Evolutionary conservation across 2,797 vertebrate species (phyloP).

Genomic region (Phoxinus dragarum): DNA sequence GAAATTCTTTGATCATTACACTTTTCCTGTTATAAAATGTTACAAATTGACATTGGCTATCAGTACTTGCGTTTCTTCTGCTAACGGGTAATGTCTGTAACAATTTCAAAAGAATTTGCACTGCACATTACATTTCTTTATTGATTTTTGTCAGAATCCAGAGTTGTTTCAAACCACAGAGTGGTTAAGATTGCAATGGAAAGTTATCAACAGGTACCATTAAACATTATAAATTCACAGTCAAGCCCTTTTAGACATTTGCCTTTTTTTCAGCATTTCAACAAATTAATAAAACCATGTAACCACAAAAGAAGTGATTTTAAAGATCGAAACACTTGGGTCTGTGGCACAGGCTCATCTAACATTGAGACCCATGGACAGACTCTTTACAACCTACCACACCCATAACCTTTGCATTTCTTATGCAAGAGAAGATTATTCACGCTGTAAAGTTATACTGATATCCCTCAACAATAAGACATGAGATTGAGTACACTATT

Average conservation of each 20-base stretch:
- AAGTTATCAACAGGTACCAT: conserved; percentile 54
- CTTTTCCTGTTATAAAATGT: not conserved
- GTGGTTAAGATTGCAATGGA: conserved; percentile 58
- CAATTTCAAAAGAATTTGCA: conserved; percentile 22
- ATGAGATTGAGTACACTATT: not conserved
- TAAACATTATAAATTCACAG: conserved; percentile 49
- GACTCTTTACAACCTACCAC: not conserved
- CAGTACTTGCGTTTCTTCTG: not conserved
- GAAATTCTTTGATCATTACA: not conserved
- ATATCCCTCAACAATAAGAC: conserved; percentile 7
- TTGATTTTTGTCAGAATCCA: conserved; percentile 41
- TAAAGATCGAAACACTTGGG: not conserved
- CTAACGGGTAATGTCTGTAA: not conserved
- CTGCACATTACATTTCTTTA: conserved; percentile 17
- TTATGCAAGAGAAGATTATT: conserved; percentile 11
- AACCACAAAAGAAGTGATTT: conserved; percentile 22
- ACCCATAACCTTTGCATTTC: conserved; percentile 29
- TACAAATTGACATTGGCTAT: conserved; percentile 22
- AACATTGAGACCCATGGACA: not conserved
- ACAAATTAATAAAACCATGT: conserved; percentile 17
- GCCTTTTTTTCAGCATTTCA: conserved; percentile 6
- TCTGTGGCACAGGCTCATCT: conserved; percentile 12
- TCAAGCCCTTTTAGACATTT: conserved; percentile 53
- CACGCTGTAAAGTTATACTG: not conserved
- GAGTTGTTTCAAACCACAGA: conserved; percentile 58